phyloP scores from a whole-genome alignment of 2,113 vertebrate genomes.

The Mirounga angustirostris region DNA sequence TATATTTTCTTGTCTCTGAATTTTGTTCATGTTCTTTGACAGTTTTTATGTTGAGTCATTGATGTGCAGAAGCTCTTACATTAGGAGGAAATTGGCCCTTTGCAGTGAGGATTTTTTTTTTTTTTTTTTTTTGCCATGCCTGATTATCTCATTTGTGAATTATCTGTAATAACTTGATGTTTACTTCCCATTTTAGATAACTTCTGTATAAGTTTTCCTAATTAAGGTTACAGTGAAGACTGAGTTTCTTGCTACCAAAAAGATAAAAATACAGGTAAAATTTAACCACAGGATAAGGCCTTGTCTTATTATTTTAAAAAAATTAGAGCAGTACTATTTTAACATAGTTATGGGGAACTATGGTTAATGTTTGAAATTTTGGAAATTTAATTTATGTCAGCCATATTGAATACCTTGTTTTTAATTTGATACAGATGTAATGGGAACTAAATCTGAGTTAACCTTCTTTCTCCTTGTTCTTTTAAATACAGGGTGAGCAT shows the following conservation, averaged over 20 bases:
- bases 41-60: not conserved
- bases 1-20: constrained; percentile 1
- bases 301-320: constrained; percentile 4
- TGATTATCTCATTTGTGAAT: constrained; percentile 35
- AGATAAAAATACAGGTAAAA: constrained; percentile 30
- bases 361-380: constrained; percentile 44
- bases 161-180: not conserved
- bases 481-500: constrained; percentile 90
- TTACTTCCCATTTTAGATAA: constrained; percentile 38
- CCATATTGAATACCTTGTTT: not conserved
- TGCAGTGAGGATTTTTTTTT: not conserved
- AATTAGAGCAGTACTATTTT: not conserved
- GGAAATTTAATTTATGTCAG: constrained; percentile 16
- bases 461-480: not conserved
- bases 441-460: constrained; percentile 8
- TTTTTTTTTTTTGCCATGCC: not conserved
- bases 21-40: constrained; percentile 35
- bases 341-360: not conserved
- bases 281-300: not conserved
- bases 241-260: constrained; percentile 29
- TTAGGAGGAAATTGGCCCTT: constrained; percentile 1
- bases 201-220: constrained; percentile 13
- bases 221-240: constrained; percentile 18
- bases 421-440: constrained; percentile 5
- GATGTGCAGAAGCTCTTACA: not conserved